Conservation (phyloP, 2,113 vertebrate species). For the Aldabrachelys gigantea region DNA sequence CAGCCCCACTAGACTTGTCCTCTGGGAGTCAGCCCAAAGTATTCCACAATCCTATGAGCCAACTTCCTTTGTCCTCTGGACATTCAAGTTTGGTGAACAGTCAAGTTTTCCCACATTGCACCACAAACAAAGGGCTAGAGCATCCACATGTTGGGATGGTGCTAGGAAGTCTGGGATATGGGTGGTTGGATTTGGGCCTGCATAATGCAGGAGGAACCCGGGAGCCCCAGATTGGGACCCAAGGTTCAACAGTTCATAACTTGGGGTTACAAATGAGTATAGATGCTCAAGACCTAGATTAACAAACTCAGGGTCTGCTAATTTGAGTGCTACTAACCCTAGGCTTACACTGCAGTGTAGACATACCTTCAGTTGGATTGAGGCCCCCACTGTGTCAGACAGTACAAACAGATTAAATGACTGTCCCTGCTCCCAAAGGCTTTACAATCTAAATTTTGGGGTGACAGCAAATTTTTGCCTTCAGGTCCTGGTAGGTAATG, state of each 20-base stretch:
- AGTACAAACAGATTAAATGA: not conserved
- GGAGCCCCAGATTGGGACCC: not conserved
- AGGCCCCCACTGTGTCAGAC: not conserved
- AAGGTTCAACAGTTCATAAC: not conserved
- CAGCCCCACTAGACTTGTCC: not conserved
- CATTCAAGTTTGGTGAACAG: not conserved
- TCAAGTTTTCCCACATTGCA: not conserved
- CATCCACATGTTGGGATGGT: not conserved
- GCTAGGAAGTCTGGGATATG: not conserved
- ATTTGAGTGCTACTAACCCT: not conserved
- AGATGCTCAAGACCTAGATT: not conserved
- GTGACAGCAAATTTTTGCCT: not conserved
- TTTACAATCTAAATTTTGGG: not conserved
- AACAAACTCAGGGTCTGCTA: not conserved
- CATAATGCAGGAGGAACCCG: not conserved
- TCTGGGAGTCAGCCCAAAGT: not conserved
- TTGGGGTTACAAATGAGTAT: not conserved
- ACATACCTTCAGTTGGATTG: not conserved
- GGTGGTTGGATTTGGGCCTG: not conserved
- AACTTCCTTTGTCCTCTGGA: not conserved
- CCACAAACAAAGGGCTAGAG: not conserved
- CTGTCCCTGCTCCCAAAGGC: not conserved
- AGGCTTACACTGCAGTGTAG: not conserved
- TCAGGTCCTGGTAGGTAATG: accelerated
- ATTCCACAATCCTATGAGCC: not conserved